Conservation (phyloP, 2,797 vertebrate species). For the Florisuga fusca region DNA sequence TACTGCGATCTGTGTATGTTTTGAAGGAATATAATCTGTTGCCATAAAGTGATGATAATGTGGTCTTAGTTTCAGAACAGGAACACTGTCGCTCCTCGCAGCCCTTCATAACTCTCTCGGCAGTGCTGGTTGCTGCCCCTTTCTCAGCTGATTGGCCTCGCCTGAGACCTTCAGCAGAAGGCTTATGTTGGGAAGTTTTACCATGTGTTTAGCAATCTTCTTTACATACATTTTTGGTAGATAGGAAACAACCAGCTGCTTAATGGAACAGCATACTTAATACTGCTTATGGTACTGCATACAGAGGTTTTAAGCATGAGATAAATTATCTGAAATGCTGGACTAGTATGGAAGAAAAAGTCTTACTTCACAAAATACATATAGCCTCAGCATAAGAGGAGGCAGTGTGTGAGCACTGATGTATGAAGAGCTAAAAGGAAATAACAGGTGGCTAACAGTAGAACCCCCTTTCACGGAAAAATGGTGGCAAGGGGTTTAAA, state of each 20-base stretch:
- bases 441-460: not conserved
- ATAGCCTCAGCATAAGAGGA: accelerated
- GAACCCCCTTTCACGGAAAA: too few species aligned
- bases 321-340: not conserved
- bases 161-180: too few species aligned
- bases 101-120: too few species aligned
- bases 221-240: not conserved
- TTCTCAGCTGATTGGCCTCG: too few species aligned
- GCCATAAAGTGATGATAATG: not conserved
- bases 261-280: not conserved
- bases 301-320: not conserved
- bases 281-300: not conserved
- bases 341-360: not conserved
- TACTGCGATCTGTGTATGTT: not conserved
- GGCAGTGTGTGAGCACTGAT: not conserved
- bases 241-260: not conserved
- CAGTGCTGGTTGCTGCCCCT: too few species aligned
- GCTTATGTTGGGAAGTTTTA: conserved; percentile 92
- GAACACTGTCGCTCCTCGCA: too few species aligned
- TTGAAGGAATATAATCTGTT: not conserved
- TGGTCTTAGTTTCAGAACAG: not conserved
- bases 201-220: not conserved
- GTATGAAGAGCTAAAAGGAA: not conserved
- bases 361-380: not conserved
- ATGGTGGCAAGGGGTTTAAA: too few species aligned